Conservation (phyloP, 2,888 invertebrate species). For the Balanococcus diminutus region DNA sequence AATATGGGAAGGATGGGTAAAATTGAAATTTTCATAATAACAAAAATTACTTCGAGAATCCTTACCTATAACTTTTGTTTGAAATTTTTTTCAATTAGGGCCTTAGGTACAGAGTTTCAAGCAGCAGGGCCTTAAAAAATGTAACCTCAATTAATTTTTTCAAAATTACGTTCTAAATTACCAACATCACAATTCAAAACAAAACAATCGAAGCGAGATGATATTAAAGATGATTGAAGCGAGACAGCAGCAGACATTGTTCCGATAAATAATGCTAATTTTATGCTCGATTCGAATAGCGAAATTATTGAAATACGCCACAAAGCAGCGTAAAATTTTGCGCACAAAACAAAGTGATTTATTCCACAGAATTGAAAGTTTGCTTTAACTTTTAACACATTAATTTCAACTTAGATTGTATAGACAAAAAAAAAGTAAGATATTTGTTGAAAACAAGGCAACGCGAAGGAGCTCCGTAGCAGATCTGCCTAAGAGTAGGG, state of each 20-base stretch:
- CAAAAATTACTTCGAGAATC: too few species aligned
- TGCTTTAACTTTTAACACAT: slow-evolving; percentile 29
- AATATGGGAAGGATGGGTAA: too few species aligned
- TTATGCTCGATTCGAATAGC: background rate
- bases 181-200: too few species aligned
- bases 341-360: slow-evolving; percentile 30
- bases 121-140: too few species aligned
- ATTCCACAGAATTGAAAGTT: slow-evolving; percentile 17
- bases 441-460: background rate
- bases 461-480: background rate
- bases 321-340: background rate
- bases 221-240: background rate
- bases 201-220: too few species aligned
- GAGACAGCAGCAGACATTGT: background rate
- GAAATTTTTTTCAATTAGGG: too few species aligned
- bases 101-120: too few species aligned
- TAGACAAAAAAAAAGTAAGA: background rate
- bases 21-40: too few species aligned
- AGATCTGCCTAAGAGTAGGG: too few species aligned
- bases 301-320: slow-evolving; percentile 7
- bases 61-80: too few species aligned
- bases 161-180: too few species aligned
- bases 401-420: slow-evolving; percentile 19
- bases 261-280: slow-evolving; percentile 37
- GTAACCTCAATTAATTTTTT: too few species aligned